Evolutionary conservation across 23 tunicate species (phyloP), one percentile per base, ranked within the genome.

Genomic region (Trididemnum clinides): DNA sequence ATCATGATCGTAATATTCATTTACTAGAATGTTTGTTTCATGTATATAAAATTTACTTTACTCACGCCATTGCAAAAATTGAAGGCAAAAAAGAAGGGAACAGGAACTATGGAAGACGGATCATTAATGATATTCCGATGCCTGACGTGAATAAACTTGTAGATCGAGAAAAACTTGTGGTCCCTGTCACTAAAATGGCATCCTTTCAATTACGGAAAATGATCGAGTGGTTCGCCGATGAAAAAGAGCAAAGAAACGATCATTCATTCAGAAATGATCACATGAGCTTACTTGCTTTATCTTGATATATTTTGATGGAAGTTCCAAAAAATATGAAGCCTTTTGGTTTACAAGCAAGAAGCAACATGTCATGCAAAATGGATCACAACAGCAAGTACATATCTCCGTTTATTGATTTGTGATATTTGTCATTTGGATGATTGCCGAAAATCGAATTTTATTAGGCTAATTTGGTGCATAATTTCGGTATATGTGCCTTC

Each of bases 291-390:
- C 69, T 59, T 59, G 69, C 69, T 59, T 59, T 59, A 59, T 59
- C 69, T 59, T 59, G 26, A 4, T 59, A 59, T 21, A 12, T 59
- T 12, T 59, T 59, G 69, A 59, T 59, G 69, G 27, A 59, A 12
- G 69, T 59, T 59, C 69, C 69, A 59, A 26, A 59, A 59, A 59
- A 59, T 59, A 12, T 59, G 69, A 59, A 59, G 69, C 69, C 69
- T 59, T 59, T 59, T 59, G 26, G 26, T 26, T 59, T 59, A 59
- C 27, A 59, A 59, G 26, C 69, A 59, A 59, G 69, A 12, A 59
- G 69, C 69, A 59, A 59, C 69, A 21, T 59, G n/a, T n/a, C n/a
- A n/a, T n/a, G n/a, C n/a, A n/a, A n/a, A n/a, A n/a, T n/a, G n/a
- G n/a, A n/a, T n/a, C n/a, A n/a, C n/a, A n/a, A n/a, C n/a, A n/a